Percentiles rank a stretch among this genome's conserved stretches.
phyloP scores from a whole-genome alignment of 2,888 invertebrate species.

The Julus scanicus region DNA sequence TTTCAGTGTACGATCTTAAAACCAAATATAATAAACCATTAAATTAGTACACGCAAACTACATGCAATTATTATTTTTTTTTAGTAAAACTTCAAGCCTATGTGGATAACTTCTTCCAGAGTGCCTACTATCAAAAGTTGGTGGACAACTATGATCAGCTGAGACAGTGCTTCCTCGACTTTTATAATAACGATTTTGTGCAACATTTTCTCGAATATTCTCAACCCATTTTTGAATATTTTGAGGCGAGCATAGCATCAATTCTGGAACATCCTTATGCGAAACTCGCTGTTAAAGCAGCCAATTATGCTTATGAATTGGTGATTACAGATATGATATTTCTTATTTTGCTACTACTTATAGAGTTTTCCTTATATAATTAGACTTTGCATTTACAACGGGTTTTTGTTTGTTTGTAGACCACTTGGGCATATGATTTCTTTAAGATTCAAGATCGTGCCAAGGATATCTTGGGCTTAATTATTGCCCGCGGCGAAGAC shows the following conservation, averaged over 20 bases:
- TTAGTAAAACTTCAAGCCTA: constrained; percentile 50
- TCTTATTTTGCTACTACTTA: not conserved
- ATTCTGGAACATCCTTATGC: constrained; percentile 10
- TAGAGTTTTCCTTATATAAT: not conserved
- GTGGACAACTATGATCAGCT: constrained; percentile 4
- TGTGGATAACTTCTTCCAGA: constrained; percentile 46
- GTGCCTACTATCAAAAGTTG: constrained; percentile 49
- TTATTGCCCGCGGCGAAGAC: constrained; percentile 59
- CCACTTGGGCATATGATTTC: constrained; percentile 58
- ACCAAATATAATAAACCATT: too few species aligned
- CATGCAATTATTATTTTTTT: not conserved
- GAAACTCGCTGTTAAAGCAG: not conserved
- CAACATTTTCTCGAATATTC: not conserved
- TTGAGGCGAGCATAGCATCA: not conserved
- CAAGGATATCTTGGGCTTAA: constrained; percentile 59
- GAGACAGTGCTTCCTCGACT: not conserved
- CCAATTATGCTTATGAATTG: not conserved
- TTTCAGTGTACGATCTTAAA: too few species aligned
- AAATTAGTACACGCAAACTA: too few species aligned
- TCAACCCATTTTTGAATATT: constrained; percentile 12
- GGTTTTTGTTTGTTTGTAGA: constrained; percentile 14
- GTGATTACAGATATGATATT: not conserved
- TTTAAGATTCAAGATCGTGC: constrained; percentile 60
- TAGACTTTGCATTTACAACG: not conserved
- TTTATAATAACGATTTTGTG: constrained; percentile 45